Evolutionary conservation across 2,113 vertebrate species (phyloP).

Genomic region (Gallinago paraguaiae): DNA sequence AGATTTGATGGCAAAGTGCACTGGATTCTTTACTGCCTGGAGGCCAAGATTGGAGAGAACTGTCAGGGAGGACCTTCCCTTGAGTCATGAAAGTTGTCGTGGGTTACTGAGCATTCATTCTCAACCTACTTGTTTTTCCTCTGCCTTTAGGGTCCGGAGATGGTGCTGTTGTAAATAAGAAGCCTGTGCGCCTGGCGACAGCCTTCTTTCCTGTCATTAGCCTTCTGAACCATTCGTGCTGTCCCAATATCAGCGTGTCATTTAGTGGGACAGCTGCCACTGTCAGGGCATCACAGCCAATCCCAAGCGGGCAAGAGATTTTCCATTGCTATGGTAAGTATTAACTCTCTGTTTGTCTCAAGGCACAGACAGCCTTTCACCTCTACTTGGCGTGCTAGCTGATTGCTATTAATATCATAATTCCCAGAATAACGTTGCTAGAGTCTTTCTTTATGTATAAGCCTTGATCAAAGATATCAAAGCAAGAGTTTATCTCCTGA

Average conservation of each 20-base stretch:
- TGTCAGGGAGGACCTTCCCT: too few relatives aligned
- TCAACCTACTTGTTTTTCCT: not conserved
- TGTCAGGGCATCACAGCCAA: constrained; percentile 78
- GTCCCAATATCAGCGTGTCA: constrained; percentile 87
- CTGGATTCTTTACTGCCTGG: too few relatives aligned
- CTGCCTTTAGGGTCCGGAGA: constrained; percentile 56
- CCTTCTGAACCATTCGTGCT: constrained; percentile 93
- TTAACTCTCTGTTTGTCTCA: not conserved
- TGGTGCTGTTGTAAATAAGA: constrained; percentile 72
- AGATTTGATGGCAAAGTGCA: too few relatives aligned
- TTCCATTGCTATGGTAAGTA: constrained; percentile 92
- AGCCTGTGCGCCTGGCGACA: constrained; percentile 85
- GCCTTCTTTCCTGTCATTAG: constrained; percentile 90
- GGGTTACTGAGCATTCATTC: not conserved
- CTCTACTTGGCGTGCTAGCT: not conserved
- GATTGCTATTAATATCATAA: not conserved
- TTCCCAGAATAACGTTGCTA: not conserved
- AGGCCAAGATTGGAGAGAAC: too few relatives aligned
- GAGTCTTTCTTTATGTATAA: not conserved
- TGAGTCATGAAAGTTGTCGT: not conserved
- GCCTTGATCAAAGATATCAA: not conserved
- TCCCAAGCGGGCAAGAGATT: constrained; percentile 85
- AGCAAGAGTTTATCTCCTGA: not conserved
- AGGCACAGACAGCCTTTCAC: not conserved
- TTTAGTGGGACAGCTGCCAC: constrained; percentile 77